Evolutionary conservation across 2,797 vertebrate species (phyloP), one percentile per base, ranked within the genome.

Genomic region (Allochrocebus solatus): DNA sequence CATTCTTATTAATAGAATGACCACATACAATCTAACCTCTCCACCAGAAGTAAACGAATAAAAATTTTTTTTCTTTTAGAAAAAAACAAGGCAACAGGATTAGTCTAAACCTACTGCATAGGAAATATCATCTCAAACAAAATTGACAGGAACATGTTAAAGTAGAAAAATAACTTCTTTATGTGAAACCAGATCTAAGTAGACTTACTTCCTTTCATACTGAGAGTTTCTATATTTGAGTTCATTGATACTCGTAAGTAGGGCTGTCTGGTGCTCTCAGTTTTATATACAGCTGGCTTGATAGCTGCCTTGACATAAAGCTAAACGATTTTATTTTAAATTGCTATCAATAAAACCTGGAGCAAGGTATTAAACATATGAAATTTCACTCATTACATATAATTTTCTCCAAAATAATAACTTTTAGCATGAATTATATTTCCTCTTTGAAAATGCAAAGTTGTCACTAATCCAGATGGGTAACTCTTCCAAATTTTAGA

Each of bases 21-120:
- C 39, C 78, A 86, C 33, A 94, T 16, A 64, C 5, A 81, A 78
- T 74, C 67, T 87, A 24, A 64, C 11, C 26, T 90, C 8, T 89
- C 30, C 19, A 76, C 80, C 67, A 95, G 93, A 96, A 96, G 24
- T 22, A 82, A 95, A 94, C 24, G 36, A 87, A 21, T 11, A 39
- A 74, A 96, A 89, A 41, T 36, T 17, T 53, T 36, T 67, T 79
- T 95, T 24, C 78, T 96, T 91, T 88, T 75, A 81, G 33, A 64
- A 86, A 94, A 96, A 94, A 96, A 87, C 86, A 94, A 94, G 7
- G 8, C 28, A 96, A 93, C 6, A 93, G 41, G 91, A 96, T 83
- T 70, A 61, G 2, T 72, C 53, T 87, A 83, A 85, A 57, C 16
- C 39, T 81, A 59, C 26, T 21, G 2, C 11, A 67, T 7, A 76